These are phyloP conservation scores for Lasioglossum zephyrum DNA, from an alignment of 2,888 invertebrate species.

Conservation along the genomic window DNA sequence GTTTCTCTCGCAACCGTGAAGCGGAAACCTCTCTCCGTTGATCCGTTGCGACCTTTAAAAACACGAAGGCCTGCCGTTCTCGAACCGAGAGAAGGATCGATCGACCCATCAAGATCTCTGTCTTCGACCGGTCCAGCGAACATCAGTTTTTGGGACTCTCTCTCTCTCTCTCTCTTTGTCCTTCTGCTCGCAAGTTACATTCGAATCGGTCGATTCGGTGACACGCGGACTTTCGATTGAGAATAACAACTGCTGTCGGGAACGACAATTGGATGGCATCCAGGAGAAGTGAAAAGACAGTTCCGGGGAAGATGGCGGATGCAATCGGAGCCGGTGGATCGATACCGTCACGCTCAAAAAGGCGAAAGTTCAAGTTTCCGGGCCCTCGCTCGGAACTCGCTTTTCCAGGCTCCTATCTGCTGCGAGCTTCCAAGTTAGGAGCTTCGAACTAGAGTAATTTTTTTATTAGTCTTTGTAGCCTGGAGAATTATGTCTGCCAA, in stretches of 20 bases:
- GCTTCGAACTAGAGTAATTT: background rate
- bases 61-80: constrained; percentile 26
- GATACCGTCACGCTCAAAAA: constrained; percentile 20
- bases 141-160: background rate
- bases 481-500: background rate
- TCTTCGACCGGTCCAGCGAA: background rate
- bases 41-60: constrained; percentile 68
- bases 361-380: constrained; percentile 26
- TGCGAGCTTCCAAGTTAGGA: background rate
- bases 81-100: background rate
- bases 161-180: background rate
- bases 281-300: constrained; percentile 30
- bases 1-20: constrained; percentile 17
- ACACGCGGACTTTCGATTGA: background rate
- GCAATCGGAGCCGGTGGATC: constrained; percentile 27
- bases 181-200: background rate
- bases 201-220: no score
- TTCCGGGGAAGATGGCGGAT: background rate
- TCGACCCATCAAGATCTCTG: background rate
- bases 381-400: background rate
- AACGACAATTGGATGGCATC: constrained; percentile 12
- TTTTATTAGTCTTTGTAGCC: background rate
- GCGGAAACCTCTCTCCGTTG: constrained; percentile 27
- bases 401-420: background rate
- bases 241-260: background rate